Base-by-base conservation (phyloP, 2,888 invertebrate species). In the Melangyna quadrimaculata region DNA sequence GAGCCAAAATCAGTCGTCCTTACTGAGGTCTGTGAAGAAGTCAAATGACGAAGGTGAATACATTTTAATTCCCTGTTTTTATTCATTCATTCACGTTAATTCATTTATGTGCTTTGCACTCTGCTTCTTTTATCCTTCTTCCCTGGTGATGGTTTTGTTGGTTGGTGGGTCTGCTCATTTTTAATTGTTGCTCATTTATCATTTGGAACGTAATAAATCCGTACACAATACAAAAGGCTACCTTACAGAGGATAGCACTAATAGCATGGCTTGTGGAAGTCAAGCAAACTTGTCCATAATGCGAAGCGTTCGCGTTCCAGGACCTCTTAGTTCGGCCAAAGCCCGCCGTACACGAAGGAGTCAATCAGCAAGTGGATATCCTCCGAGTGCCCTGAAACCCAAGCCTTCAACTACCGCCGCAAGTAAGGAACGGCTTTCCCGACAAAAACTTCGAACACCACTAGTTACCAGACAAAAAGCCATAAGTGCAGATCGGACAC, bases 211-310 rank as follows among this genome's bases (percentile, higher is more conserved):
- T 55, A 37, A 37, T 73, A 53, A 70, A 79, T 74, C 22, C 19
- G 57, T 57, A 65, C 17, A 69, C 37, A 78, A 74, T 83, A 78
- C 88, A 88, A 88, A 88, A 92, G 92, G 92, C 88, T 92, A 92
- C 91, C 91, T 92, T 92, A 92, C 92, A 91, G 92, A 92, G 89
- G 92, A 92, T 89, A 92, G 91, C 88, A 88, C 89, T 29, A 88
- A 84, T 57, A 87, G 88, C 40, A 78, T 87, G 61, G 79, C 87
- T 70, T 27, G 74, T 53, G 55, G 27, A 9, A 78, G 87, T 88
- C 40, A 72, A 88, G 57, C 88, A 35, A 84, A 80, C 55, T n/a
- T 74, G 0, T 79, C 69, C 3, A 45, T 55, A 45, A 55, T 81
- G 77, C 77, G 55, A 43, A 48, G 89, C 2, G 83, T 89, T 57